Conservation (phyloP, 1,140 invertebrate species). For the Micrasema longulum region DNA sequence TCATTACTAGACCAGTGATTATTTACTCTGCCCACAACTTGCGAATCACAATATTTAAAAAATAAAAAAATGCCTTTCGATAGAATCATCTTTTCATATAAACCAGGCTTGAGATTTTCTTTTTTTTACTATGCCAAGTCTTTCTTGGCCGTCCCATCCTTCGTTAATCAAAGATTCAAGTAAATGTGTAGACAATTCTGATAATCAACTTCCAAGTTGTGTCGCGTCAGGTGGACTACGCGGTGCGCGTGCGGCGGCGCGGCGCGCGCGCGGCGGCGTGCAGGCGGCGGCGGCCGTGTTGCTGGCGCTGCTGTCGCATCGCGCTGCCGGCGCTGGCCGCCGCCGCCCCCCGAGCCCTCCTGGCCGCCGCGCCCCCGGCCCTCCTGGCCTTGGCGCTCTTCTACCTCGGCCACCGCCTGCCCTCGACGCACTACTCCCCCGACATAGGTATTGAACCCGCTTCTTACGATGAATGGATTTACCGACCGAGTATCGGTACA, state of each 20-base stretch:
- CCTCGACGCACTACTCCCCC: slow-evolving; percentile 69
- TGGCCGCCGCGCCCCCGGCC: slow-evolving; percentile 70
- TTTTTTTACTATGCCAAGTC: no score
- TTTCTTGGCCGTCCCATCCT: no score
- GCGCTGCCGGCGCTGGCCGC: slow-evolving; percentile 72
- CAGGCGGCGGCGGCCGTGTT: slow-evolving; percentile 45
- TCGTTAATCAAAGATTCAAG: background rate
- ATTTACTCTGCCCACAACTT: no score
- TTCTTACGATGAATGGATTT: background rate
- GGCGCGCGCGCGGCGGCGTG: slow-evolving; percentile 17
- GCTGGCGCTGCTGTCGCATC: slow-evolving; percentile 67
- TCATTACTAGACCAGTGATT: no score
- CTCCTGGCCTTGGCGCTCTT: slow-evolving; percentile 73
- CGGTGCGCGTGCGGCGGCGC: slow-evolving; percentile 28
- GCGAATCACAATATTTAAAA: no score
- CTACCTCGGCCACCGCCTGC: slow-evolving; percentile 72
- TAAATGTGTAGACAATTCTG: background rate
- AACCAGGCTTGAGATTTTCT: no score
- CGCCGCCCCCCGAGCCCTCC: slow-evolving; percentile 66
- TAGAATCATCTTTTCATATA: no score
- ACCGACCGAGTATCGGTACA: no score
- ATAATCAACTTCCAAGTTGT: background rate
- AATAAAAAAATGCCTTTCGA: no score
- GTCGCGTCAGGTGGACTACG: slow-evolving; percentile 42
- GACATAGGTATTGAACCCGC: slow-evolving; percentile 67